These are phyloP conservation scores for Plecotus auritus DNA, from an alignment of 2,113 vertebrate species.

Conservation along the genomic window DNA sequence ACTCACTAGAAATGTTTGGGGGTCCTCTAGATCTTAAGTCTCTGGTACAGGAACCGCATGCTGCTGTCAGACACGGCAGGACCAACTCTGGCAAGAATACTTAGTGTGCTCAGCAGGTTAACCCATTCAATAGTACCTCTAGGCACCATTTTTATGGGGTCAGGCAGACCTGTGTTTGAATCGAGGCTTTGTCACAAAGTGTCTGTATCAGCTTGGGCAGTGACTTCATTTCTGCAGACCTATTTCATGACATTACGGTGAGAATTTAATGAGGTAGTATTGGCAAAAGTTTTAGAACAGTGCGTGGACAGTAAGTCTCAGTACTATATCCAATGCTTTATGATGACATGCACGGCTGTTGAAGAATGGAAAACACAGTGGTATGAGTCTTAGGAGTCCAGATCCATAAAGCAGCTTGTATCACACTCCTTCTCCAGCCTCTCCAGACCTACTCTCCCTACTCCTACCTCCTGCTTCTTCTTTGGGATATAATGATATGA, in stretches of 20 bases:
- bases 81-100: background rate
- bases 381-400: background rate
- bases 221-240: background rate
- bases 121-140: background rate
- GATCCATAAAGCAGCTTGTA: background rate
- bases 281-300: background rate
- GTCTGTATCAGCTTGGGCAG: background rate
- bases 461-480: background rate
- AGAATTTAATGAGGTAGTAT: background rate
- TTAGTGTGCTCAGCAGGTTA: background rate
- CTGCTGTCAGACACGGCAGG: background rate
- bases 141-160: background rate
- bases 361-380: background rate
- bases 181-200: background rate
- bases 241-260: background rate
- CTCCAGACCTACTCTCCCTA: background rate
- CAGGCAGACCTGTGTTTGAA: background rate
- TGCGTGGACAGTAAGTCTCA: background rate
- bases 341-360: too few relatives aligned
- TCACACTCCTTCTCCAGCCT: background rate
- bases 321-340: background rate
- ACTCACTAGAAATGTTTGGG: background rate
- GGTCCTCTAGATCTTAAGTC: background rate
- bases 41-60: background rate
- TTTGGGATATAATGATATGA: background rate